These are phyloP conservation scores for Nymphalis c-album DNA, from an alignment of 2,888 invertebrate genomes.

Conservation along the genomic window DNA sequence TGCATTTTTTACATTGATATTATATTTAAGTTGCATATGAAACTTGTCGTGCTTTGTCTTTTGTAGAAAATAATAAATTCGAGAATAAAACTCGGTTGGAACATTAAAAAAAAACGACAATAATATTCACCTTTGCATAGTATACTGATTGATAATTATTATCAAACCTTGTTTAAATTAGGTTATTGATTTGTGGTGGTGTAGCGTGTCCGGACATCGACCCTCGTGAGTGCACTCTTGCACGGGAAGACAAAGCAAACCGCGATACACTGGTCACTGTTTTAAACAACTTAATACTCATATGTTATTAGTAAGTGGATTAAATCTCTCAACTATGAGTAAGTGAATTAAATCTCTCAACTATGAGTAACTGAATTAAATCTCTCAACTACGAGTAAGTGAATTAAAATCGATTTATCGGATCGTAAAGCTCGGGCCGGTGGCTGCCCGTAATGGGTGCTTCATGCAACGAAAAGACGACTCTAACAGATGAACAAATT, in stretches of 20 bases:
- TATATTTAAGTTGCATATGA: too few species aligned
- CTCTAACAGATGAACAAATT: too few species aligned
- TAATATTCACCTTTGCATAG: neutral
- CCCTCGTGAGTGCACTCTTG: slow-evolving; percentile 54
- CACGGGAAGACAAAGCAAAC: slow-evolving; percentile 41
- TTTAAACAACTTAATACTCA: slow-evolving; percentile 1
- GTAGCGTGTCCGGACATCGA: slow-evolving; percentile 64
- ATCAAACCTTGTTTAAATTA: slow-evolving; percentile 65
- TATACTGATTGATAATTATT: neutral
- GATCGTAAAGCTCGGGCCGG: neutral
- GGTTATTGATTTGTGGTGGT: slow-evolving; percentile 74
- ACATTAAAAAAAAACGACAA: too few species aligned
- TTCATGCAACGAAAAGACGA: too few species aligned
- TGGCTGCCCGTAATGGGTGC: neutral
- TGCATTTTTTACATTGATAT: too few species aligned
- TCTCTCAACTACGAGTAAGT: neutral
- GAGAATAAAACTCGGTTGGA: too few species aligned
- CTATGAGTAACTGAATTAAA: neutral
- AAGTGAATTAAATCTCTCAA: too few species aligned
- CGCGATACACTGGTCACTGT: slow-evolving; percentile 16
- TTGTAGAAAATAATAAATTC: too few species aligned
- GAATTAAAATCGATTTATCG: neutral
- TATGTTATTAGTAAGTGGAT: neutral
- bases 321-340: neutral
- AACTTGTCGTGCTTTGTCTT: too few species aligned